Base-by-base conservation (phyloP, 2,797 vertebrate genomes). In the Sebastes iracundus region DNA sequence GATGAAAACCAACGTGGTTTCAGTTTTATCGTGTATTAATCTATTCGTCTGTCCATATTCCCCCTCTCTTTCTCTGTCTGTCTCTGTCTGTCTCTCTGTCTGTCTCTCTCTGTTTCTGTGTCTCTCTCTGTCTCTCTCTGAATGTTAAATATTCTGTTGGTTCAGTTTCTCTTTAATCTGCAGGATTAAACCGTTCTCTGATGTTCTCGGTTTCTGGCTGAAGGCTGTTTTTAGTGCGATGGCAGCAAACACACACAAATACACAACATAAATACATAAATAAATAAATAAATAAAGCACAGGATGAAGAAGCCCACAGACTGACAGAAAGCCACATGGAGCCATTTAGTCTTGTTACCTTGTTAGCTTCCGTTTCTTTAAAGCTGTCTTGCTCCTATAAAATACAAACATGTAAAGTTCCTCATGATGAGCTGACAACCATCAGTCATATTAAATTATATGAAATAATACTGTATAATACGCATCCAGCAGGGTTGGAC, bases 321-420 rank as follows among this genome's bases (percentile, higher is more conserved):
- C 63, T 30, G 22, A 63, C n/a, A 35, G 61, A 52, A 10, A 83
- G 59, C 53, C 42, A 55, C 65, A 7, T 27, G 64, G 10, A 27
- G 35, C 28, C 2, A 12, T 75, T 82, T 77, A 76, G 81, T 81
- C 14, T 58, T 83, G 96, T 92, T 97, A 99, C 98, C 98, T 98
- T 60, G 98, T 98, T 87, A 99, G 93, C 87, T 98, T 99, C 93
- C 97, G 96, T 95, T 98, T 99, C 97, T 99, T 99, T 93, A 99
- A 94, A 72, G 97, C 98, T 8, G 98, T 98, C 96, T 99, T 99
- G 96, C 96, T 97, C 98, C 98, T 99, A 93, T 22, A 87, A 94
- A 92, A 93, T 64, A 93, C 78, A 94, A 75, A 86, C 35, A 84
- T 25, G 67, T 78, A 30, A 63, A 88, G 16, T 74, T 73, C 58